Evolutionary conservation across 1,140 invertebrate species (phyloP).

Genomic region (Sesamia nonagrioides): DNA sequence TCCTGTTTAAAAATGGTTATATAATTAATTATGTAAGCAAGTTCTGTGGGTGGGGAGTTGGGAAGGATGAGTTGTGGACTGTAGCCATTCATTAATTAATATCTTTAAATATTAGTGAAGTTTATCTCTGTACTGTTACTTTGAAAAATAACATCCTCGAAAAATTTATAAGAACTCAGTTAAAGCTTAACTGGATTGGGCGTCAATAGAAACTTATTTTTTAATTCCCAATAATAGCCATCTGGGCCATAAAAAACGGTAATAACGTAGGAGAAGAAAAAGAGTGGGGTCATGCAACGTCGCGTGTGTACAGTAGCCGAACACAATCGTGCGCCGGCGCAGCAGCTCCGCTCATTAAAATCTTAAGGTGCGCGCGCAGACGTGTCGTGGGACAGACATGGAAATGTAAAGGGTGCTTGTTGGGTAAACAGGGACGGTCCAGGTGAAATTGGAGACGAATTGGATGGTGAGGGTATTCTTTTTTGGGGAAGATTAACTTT

Average conservation of each 20-base stretch:
- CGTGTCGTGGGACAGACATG: constrained; percentile 35
- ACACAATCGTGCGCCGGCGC: constrained; percentile 32
- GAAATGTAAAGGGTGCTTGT: constrained; percentile 33
- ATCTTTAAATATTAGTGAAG: not conserved
- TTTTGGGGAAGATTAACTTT: too few species aligned
- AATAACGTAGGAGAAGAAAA: constrained; percentile 43
- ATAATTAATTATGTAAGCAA: constrained; percentile 54
- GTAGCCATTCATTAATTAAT: constrained; percentile 41
- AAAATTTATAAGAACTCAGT: constrained; percentile 18
- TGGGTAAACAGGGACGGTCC: constrained; percentile 1
- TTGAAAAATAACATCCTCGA: constrained; percentile 9
- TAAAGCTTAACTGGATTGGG: constrained; percentile 26
- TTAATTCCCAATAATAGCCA: constrained; percentile 41
- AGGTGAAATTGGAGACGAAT: not conserved
- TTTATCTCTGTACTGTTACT: not conserved
- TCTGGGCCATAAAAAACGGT: constrained; percentile 37
- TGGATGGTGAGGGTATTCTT: too few species aligned
- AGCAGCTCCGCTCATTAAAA: constrained; percentile 44
- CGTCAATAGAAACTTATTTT: constrained; percentile 41
- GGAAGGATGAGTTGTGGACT: constrained; percentile 31
- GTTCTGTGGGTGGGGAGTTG: constrained; percentile 29
- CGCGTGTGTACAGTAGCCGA: constrained; percentile 61
- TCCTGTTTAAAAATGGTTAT: constrained; percentile 56
- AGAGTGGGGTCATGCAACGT: constrained; percentile 66
- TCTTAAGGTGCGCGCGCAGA: constrained; percentile 41